A percentile compares a stretch with the other conserved stretches of the same genome.
These are phyloP conservation scores for Eleutherodactylus coqui DNA, from an alignment of 2,797 vertebrate genomes.

Conservation along the genomic window DNA sequence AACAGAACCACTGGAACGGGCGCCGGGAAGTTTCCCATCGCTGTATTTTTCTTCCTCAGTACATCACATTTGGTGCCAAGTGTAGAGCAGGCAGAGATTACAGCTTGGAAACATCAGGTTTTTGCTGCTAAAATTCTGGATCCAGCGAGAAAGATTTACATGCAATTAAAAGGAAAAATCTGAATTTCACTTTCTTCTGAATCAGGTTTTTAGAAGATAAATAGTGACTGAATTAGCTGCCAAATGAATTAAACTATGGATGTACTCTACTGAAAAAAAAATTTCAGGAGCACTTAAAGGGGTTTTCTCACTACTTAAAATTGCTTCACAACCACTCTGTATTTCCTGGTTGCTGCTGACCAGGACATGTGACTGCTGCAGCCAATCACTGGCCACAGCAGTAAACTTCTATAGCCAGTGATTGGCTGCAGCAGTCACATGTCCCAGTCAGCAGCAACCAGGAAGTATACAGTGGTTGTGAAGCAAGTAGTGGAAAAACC, in stretches of 20 bases:
- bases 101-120: conserved; percentile 13
- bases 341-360: no score
- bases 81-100: conserved; percentile 2
- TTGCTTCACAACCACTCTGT: no score
- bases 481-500: no score
- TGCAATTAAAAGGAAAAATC: neutral
- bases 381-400: no score
- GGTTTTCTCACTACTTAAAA: no score
- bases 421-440: no score
- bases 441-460: no score
- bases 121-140: neutral
- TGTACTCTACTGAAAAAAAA: no score
- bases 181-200: neutral
- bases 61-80: neutral
- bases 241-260: neutral
- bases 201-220: neutral
- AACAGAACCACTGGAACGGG: conserved; percentile 1
- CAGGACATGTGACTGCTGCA: no score
- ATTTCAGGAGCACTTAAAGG: no score
- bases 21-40: neutral
- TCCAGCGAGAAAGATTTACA: neutral
- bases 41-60: neutral
- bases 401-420: no score
- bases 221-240: neutral
- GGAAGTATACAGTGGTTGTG: no score